Evolutionary conservation across 2,888 invertebrate species (phyloP), one percentile per base, ranked within the genome.

Genomic region (Meiosimyza decipiens): DNA sequence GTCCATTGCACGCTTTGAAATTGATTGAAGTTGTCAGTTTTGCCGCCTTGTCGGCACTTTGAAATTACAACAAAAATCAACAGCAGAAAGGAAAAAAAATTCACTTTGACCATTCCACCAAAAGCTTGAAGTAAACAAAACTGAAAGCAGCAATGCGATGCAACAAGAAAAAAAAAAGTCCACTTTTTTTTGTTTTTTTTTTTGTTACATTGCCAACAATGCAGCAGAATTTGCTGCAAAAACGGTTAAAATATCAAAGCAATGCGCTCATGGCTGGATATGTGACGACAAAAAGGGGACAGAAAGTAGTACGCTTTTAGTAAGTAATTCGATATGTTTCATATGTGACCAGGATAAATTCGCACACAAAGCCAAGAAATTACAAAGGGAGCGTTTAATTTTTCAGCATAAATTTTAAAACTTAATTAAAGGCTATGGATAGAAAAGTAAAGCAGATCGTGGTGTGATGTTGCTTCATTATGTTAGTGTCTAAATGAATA

Each of bases 21-120:
- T 74, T 78, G 76, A 77, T 78, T 78, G 78, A 78, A 78, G 78
- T 78, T 77, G 77, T 77, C 78, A 76, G 77, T 76, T 77, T 70
- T 74, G 70, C 78, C 78, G 78, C 70, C 63, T 54, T 70, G 70
- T 63, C 63, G 70, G 54, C 62, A 50, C 47, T 62, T 52, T 60
- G 60, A 59, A 13, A 33, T 22, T 5, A 28, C 50, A 47, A 55
- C 40, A 15, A 57, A 28, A 28, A 57, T 28, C 55, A 67, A n/a
- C 40, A 54, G 47, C 52, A 67, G 54, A 28, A 54, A 15, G 6
- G 6, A 40, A 40, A 40, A 22, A 40, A 40, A 40, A 40, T 40
- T 40, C 40, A 40, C 40, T 40, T 40, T 40, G 40, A 40, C 40
- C 40, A 40, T 40, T 40, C 40, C 9, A 40, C 40, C 40, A 57